Base-by-base conservation (phyloP, 2,113 vertebrate species). In the Festucalex cinctus region DNA sequence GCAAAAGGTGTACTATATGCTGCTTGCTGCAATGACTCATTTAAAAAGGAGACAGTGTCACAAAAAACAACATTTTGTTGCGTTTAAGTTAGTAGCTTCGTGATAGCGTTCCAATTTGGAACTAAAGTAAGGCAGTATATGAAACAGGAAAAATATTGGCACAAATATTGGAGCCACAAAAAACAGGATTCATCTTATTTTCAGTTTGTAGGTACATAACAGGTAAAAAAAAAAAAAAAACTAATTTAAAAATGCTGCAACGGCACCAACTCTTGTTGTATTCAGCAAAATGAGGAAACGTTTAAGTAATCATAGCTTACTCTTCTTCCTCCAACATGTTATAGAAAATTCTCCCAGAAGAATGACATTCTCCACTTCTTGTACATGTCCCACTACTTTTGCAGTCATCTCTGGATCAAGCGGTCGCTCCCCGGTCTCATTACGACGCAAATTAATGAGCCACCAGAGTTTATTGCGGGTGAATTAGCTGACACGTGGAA, bases 401-500 rank as follows among this genome's bases (percentile, higher is more conserved):
- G 48, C 19, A 51, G 7, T 22, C 60, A 48, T 65, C 65, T 49
- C 28, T 65, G 64, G 56, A 56, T 79, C 84, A 72, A 66, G 71
- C 13, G 24, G 61, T 73, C 74, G 53, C 74, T 89, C 88, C 71
- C 86, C 66, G n/a, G 70, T 85, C 80, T 90, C 88, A 91, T 92
- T 91, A 90, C 74, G 70, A 59, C 61, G 71, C 86, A 87, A 88
- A 51, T 91, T 89, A 91, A 84, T 69, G 13, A 32, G 83, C 88
- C 88, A 90, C 87, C 89, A 85, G 51, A 70, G 82, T 82, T 89
- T 88, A 91, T 86, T 88, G 78, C 88, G 88, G 85, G 79, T 59
- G 75, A 87, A 91, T 90, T 87, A 90, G 81, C 82, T 66, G 77
- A 83, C 79, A 78, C 80, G 77, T 85, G 82, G 79, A 86, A n/a